Evolutionary conservation across 1,140 invertebrate genomes (phyloP), one percentile per base, ranked within the genome.

Genomic region (Drosophila lacertosa): DNA sequence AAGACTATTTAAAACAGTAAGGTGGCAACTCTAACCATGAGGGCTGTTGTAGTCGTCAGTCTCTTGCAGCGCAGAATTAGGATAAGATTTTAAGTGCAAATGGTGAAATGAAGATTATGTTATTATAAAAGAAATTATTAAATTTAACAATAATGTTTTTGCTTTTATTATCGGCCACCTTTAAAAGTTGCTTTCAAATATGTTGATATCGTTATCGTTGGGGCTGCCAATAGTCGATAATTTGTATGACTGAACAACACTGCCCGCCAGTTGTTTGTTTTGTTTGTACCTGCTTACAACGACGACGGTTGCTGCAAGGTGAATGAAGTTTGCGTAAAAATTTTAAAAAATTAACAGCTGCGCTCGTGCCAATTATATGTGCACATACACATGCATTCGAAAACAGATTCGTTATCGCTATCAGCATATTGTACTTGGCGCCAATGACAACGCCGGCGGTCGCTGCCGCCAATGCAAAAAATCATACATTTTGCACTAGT

Each of bases 301-400:
- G 67, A 73, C 79, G 74, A 51, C 66, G 69, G 76, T 66, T 75
- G 72, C 72, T 75, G 72, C 57, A 86, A 83, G 80, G 80, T 83
- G 80, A 80, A 76, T 73, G 24, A 59, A 35, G 59, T 68, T 66
- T 59, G 40, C 42, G 32, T 54, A 39, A 71, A 71, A 71, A n/a
- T n/a, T 29, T 54, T 54, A 68, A 74, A 62, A 69, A 53, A 47
- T 60, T 60, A 53, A 48, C 39, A 76, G 55, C 51, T 73, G 64
- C 78, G 73, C 77, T 76, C 59, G 81, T 83, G 72, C 54, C 42
- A 60, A 60, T 63, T 42, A 33, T 57, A 29, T 26, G 22, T 51
- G 11, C 15, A 20, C 6, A 18, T 54, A 60, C 26, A 57, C 18
- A 18, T 10, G 7, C 24, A 24, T 55, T 20, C 33, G 40, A 60